phyloP scores from a whole-genome alignment of 2,888 invertebrate genomes.

The Tridacna gigas region DNA sequence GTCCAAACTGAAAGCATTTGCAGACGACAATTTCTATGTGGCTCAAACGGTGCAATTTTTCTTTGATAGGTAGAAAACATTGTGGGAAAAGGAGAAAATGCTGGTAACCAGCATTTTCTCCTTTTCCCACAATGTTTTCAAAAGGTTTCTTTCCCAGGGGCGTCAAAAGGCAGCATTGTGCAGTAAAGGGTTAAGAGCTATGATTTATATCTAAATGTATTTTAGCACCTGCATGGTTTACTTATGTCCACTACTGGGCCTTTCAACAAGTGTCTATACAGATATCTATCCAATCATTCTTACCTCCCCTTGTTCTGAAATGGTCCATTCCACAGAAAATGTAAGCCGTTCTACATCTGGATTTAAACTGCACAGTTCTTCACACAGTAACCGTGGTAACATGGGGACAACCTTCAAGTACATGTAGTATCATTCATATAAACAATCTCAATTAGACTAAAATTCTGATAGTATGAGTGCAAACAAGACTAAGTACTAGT shows the following conservation, averaged over 20 bases:
- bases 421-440: neutral
- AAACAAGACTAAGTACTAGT: too few relatives aligned
- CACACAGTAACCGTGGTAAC: slow-evolving; percentile 94
- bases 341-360: slow-evolving; percentile 87
- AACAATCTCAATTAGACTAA: neutral
- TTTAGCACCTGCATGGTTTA: too few relatives aligned
- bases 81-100: too few relatives aligned
- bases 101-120: neutral
- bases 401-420: slow-evolving; percentile 91
- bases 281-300: neutral
- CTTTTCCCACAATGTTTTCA: neutral
- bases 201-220: too few relatives aligned
- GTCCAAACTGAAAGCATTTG: too few relatives aligned
- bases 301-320: slow-evolving; percentile 89
- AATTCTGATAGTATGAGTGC: neutral
- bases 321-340: slow-evolving; percentile 96
- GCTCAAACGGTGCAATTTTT: too few relatives aligned
- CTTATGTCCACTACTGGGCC: too few relatives aligned
- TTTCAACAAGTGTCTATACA: too few relatives aligned
- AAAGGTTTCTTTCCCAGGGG: neutral
- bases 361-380: slow-evolving; percentile 86
- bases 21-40: too few relatives aligned
- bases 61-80: too few relatives aligned
- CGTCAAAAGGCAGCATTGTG: too few relatives aligned
- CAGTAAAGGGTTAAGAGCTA: too few relatives aligned